Percentiles rank a stretch among this genome's conserved stretches.
Evolutionary conservation across 2,797 vertebrate genomes (phyloP).

Genomic region (Argya squamiceps): DNA sequence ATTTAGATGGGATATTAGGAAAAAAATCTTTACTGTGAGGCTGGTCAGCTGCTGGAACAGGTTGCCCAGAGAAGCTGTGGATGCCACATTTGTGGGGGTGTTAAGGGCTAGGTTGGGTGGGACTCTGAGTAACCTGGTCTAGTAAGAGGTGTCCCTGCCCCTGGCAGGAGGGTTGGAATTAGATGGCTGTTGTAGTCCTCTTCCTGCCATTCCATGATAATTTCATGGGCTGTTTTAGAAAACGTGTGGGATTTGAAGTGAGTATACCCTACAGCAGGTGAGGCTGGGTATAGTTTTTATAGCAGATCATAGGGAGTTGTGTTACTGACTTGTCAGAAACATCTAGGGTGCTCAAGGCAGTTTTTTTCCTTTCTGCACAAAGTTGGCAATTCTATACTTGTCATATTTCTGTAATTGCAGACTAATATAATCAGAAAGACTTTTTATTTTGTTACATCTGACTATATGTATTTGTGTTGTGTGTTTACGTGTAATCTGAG

Average conservation of each 20-base stretch:
- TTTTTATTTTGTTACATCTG: background rate
- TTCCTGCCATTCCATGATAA: background rate
- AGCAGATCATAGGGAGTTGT: accelerated
- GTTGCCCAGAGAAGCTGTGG: background rate
- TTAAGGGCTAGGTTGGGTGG: background rate
- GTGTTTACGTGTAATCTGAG: background rate
- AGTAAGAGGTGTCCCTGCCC: background rate
- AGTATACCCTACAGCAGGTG: background rate
- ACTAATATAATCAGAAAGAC: accelerated
- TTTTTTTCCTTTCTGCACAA: background rate
- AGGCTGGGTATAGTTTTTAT: accelerated
- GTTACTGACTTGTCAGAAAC: accelerated
- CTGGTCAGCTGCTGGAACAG: background rate
- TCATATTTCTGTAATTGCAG: background rate
- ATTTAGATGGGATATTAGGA: background rate
- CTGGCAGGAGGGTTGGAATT: background rate
- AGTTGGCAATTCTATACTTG: background rate
- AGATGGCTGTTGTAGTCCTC: background rate
- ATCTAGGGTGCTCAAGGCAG: background rate
- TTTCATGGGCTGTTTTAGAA: background rate
- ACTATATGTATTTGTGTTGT: background rate
- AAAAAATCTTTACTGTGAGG: background rate
- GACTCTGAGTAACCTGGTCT: background rate
- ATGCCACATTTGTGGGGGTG: accelerated
- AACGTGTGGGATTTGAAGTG: accelerated